Percentiles rank a stretch among this genome's conserved stretches.
phyloP scores from a whole-genome alignment of 1,140 invertebrate genomes.

The Gryllus bimaculatus region DNA sequence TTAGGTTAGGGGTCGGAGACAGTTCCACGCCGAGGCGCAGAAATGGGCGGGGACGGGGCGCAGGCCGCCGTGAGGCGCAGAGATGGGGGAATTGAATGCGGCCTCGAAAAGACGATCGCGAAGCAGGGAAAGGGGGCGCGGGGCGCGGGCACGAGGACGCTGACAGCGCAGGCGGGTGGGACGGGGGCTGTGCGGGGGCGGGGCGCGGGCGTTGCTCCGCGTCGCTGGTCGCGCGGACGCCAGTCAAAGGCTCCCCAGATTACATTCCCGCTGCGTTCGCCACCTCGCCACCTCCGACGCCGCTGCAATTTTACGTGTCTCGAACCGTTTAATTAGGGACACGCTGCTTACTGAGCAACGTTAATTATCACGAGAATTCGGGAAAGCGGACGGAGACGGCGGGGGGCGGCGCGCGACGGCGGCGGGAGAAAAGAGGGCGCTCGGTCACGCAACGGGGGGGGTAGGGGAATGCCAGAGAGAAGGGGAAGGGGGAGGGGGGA shows the following conservation, averaged over 20 bases:
- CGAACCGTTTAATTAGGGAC: conserved; percentile 1
- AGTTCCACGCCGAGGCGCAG: no score
- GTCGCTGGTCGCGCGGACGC: background rate
- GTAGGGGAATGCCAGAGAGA: background rate
- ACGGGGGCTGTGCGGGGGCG: no score
- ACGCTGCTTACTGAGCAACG: background rate
- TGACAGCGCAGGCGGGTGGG: background rate
- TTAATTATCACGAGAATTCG: background rate
- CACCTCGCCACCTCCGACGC: background rate
- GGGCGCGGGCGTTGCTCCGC: no score
- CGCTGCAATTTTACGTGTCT: background rate
- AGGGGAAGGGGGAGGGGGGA: background rate
- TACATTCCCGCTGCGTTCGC: background rate
- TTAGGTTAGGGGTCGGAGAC: no score
- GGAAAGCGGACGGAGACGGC: background rate
- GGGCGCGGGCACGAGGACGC: no score
- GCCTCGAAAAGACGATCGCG: no score
- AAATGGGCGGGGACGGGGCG: no score
- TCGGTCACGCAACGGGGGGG: no score
- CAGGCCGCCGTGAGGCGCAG: no score
- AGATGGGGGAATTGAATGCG: no score
- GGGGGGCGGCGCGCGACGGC: no score
- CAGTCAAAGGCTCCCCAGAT: background rate
- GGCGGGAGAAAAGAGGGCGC: background rate
- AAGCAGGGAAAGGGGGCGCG: background rate